Evolutionary conservation across 2,888 invertebrate species (phyloP).

Genomic region (Platycheirus rosarum): DNA sequence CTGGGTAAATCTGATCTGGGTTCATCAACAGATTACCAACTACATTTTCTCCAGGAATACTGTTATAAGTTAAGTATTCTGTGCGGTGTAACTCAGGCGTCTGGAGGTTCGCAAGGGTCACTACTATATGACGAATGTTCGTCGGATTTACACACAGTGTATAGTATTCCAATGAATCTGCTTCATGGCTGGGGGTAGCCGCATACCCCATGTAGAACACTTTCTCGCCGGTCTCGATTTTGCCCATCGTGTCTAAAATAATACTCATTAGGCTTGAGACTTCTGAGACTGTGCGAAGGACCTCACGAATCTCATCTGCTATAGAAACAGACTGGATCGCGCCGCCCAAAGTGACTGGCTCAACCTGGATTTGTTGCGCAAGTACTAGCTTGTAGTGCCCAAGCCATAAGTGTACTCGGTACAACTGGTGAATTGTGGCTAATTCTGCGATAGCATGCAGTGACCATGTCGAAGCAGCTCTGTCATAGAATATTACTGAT

Average conservation of each 20-base stretch:
- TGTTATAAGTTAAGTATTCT: not conserved
- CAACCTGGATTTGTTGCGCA: slow-evolving; percentile 25
- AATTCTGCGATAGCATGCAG: slow-evolving; percentile 13
- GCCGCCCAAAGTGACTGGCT: not conserved
- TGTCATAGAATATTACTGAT: slow-evolving; percentile 23
- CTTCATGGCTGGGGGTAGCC: not conserved
- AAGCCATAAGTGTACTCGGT: slow-evolving; percentile 23
- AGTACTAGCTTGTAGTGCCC: slow-evolving; percentile 4
- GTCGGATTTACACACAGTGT: not conserved
- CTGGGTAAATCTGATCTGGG: not conserved
- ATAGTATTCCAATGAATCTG: not conserved
- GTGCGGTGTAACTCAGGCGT: not conserved
- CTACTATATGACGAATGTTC: not conserved
- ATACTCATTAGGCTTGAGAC: not conserved
- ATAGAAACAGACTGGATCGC: not conserved
- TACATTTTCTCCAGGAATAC: not conserved
- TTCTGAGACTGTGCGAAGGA: not conserved
- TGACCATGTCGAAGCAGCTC: slow-evolving; percentile 13
- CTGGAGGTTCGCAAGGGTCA: not conserved
- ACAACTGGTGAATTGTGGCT: slow-evolving; percentile 34
- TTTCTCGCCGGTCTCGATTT: not conserved
- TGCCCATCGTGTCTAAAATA: not conserved
- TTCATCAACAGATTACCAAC: not conserved
- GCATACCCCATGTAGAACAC: not conserved
- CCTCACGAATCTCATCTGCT: not conserved